Percentiles rank a stretch among this genome's conserved stretches.
Conservation (phyloP, 2,888 invertebrate species). For the Pyrgus malvae region DNA sequence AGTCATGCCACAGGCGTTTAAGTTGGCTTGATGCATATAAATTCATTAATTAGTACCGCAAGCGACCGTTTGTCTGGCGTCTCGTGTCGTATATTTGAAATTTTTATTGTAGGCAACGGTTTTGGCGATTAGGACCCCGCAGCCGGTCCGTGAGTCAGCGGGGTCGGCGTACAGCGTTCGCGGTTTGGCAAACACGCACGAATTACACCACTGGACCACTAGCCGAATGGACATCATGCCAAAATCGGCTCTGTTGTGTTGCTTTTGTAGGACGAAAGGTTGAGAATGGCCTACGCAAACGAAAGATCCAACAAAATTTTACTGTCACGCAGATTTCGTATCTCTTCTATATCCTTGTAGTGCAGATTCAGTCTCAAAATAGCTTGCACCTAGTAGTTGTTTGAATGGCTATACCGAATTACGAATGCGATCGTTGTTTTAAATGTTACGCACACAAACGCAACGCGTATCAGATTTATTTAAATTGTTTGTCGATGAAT, state of each 20-base stretch:
- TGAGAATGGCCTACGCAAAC: not conserved
- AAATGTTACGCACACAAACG: not conserved
- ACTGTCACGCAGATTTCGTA: constrained; percentile 2
- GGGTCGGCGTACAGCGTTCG: constrained; percentile 53
- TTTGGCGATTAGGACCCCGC: constrained; percentile 47
- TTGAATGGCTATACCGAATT: not conserved
- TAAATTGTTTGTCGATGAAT: constrained; percentile 11
- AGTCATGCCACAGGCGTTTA: not conserved
- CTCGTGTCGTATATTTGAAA: constrained; percentile 35
- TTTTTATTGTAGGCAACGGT: constrained; percentile 42
- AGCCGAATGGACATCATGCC: not conserved
- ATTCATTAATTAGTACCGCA: constrained; percentile 38
- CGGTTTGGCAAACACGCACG: constrained; percentile 43
- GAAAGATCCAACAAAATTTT: not conserved
- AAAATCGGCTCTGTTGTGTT: not conserved
- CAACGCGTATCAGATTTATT: not conserved
- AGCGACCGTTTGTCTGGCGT: constrained; percentile 39
- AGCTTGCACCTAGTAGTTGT: not conserved
- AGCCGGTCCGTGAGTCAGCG: constrained; percentile 59
- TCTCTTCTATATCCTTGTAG: not conserved
- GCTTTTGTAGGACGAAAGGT: not conserved
- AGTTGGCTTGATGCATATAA: constrained; percentile 33
- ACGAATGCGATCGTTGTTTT: constrained; percentile 25
- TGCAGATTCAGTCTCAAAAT: not conserved
- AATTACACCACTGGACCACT: not conserved